Evolutionary conservation across 2,888 invertebrate genomes (phyloP).

Genomic region (Lysandra bellargus): DNA sequence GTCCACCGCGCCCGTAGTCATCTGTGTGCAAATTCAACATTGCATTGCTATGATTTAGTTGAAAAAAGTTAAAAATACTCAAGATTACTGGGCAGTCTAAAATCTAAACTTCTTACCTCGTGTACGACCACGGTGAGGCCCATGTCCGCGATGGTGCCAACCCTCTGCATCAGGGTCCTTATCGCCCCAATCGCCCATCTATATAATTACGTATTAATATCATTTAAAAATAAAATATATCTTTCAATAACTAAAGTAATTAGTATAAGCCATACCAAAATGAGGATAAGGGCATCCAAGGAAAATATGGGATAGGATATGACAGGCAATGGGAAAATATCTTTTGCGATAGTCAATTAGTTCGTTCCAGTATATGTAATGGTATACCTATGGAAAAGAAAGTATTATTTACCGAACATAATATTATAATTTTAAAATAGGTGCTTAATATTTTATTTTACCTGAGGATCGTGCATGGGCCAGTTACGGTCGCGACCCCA

Average conservation of each 20-base stretch:
- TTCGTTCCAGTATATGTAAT: conserved; percentile 66
- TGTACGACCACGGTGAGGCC: conserved; percentile 73
- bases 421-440: not conserved
- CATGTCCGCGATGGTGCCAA: conserved; percentile 76
- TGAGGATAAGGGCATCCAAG: conserved; percentile 76
- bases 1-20: conserved; percentile 69
- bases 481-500: conserved; percentile 75
- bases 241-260: conserved; percentile 28
- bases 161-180: conserved; percentile 73
- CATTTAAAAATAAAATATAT: conserved; percentile 3
- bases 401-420: conserved; percentile 35
- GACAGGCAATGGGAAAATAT: conserved; percentile 59
- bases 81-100: not conserved
- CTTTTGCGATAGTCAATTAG: conserved; percentile 69
- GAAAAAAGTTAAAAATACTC: not conserved
- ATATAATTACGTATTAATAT: conserved; percentile 31
- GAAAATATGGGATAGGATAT: conserved; percentile 75
- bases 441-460: conserved; percentile 41
- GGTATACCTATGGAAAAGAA: conserved; percentile 63
- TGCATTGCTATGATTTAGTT: too few species aligned
- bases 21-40: conserved; percentile 47
- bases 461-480: conserved; percentile 74
- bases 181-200: conserved; percentile 78
- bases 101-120: conserved; percentile 53
- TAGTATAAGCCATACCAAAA: conserved; percentile 61